Conservation (phyloP, 2,113 vertebrate genomes). For the Oenanthe oenanthe region DNA sequence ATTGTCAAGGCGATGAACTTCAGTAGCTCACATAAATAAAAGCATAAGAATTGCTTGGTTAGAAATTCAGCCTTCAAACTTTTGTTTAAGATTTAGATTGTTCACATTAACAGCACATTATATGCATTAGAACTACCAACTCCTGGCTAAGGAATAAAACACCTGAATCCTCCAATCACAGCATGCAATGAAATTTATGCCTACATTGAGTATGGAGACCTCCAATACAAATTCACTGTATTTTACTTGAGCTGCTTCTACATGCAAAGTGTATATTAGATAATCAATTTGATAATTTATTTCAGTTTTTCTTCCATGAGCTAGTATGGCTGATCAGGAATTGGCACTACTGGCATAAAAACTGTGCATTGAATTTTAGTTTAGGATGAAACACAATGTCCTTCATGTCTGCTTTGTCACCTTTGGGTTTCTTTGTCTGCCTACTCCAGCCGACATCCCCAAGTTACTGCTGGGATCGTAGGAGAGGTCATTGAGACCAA, state of each 20-base stretch:
- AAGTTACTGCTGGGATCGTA: background rate
- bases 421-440: background rate
- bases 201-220: background rate
- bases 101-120: background rate
- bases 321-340: background rate
- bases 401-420: background rate
- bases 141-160: background rate
- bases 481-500: background rate
- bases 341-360: background rate
- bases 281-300: accelerated
- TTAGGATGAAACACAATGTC: background rate
- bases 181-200: background rate
- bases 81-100: background rate
- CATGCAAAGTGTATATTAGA: background rate
- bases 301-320: background rate
- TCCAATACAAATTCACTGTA: background rate
- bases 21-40: background rate
- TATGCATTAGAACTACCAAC: background rate
- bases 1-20: background rate
- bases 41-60: background rate
- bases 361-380: background rate
- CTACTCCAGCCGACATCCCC: background rate
- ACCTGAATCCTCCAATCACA: background rate
- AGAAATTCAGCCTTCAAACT: background rate
- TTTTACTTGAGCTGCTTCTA: background rate